Evolutionary conservation across 1,140 invertebrate species (phyloP).

Genomic region (Aphidius gifuensis): DNA sequence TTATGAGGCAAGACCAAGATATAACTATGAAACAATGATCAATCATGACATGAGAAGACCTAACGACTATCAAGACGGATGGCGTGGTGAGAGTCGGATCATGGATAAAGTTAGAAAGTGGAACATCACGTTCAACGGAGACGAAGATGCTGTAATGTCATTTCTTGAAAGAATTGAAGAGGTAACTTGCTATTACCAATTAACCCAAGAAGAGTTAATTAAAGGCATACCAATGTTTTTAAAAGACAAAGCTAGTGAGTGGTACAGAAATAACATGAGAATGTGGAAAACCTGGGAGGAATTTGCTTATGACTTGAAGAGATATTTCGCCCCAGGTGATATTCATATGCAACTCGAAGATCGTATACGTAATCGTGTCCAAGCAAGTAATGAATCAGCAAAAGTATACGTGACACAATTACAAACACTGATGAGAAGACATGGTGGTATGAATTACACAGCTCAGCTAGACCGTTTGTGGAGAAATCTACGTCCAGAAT

Average conservation of each 20-base stretch:
- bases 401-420: background rate
- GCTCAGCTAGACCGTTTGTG: background rate
- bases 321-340: background rate
- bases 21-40: too few relatives aligned
- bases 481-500: background rate
- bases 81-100: too few relatives aligned
- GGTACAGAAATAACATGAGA: background rate
- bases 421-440: background rate
- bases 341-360: background rate
- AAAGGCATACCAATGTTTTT: background rate
- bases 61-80: too few relatives aligned
- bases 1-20: too few relatives aligned
- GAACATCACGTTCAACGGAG: background rate
- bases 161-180: slow-evolving; percentile 6
- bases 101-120: background rate
- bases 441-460: background rate
- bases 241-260: background rate
- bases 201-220: background rate
- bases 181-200: background rate
- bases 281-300: background rate
- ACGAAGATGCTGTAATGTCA: background rate
- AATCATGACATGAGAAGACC: too few relatives aligned
- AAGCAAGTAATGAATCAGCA: background rate
- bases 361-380: background rate
- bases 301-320: background rate